A percentile compares a stretch with the other conserved stretches of the same genome.
phyloP scores from a whole-genome alignment of 2,797 vertebrate genomes.

The Anisognathus igniventris region DNA sequence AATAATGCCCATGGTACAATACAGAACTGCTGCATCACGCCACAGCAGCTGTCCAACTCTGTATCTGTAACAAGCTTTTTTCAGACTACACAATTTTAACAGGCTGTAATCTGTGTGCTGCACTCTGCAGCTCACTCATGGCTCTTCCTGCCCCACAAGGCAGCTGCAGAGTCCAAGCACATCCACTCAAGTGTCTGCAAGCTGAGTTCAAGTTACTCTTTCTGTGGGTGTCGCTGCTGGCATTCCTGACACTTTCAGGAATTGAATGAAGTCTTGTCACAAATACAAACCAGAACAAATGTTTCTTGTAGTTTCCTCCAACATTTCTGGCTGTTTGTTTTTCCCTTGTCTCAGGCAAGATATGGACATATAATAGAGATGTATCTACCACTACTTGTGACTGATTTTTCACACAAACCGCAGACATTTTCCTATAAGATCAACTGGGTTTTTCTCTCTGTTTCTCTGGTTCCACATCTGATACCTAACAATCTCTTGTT shows the following conservation, averaged over 20 bases:
- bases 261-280: not conserved
- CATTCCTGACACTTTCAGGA: not conserved
- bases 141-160: not conserved
- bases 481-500: not conserved
- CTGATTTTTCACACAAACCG: not conserved
- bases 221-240: not conserved
- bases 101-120: not conserved
- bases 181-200: not conserved
- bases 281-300: not conserved
- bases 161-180: not conserved
- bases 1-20: not conserved
- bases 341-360: not conserved
- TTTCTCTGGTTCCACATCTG: not conserved
- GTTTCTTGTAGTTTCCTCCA: not conserved
- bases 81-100: not conserved
- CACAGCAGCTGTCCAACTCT: not conserved
- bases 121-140: not conserved
- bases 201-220: not conserved
- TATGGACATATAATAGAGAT: not conserved
- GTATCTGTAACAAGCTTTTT: not conserved
- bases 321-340: not conserved
- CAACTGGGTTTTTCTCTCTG: rapidly evolving
- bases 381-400: not conserved
- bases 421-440: not conserved
- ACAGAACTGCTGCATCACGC: not conserved